Evolutionary conservation across 2,888 invertebrate genomes (phyloP).

Genomic region (Acholoe squamosa): DNA sequence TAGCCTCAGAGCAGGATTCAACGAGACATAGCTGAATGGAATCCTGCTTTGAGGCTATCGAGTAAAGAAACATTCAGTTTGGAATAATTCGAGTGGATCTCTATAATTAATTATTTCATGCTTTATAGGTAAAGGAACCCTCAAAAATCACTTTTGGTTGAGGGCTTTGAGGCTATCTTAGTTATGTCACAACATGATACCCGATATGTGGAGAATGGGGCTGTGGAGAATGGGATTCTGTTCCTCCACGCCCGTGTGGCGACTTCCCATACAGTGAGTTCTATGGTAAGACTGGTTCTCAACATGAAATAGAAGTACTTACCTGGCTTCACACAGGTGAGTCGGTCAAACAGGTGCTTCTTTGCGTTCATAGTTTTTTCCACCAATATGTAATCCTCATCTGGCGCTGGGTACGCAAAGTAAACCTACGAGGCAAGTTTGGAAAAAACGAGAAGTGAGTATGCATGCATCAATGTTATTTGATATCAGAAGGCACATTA

Average conservation of each 20-base stretch:
- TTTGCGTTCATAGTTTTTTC: neutral
- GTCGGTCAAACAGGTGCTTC: neutral
- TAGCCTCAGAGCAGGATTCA: too few relatives aligned
- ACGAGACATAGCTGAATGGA: too few relatives aligned
- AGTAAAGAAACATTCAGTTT: too few relatives aligned
- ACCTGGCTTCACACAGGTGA: conserved; percentile 36
- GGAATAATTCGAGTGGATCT: too few relatives aligned
- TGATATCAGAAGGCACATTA: neutral
- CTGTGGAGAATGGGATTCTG: too few relatives aligned
- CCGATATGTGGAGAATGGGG: neutral
- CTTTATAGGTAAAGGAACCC: too few relatives aligned
- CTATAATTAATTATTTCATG: neutral
- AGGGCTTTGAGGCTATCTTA: too few relatives aligned
- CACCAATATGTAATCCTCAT: neutral
- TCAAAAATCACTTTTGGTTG: too few relatives aligned
- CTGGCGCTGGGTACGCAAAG: neutral
- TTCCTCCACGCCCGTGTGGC: neutral
- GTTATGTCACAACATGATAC: neutral
- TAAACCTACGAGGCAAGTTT: neutral
- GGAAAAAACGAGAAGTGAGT: neutral
- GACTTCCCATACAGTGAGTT: neutral
- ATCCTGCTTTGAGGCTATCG: too few relatives aligned
- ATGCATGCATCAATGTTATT: neutral
- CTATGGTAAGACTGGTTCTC: too few relatives aligned
- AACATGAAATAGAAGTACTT: neutral